Percentiles rank a stretch among this genome's conserved stretches.
These are phyloP conservation scores for Ibycter americanus DNA, from an alignment of 2,797 vertebrate species.

Conservation along the genomic window DNA sequence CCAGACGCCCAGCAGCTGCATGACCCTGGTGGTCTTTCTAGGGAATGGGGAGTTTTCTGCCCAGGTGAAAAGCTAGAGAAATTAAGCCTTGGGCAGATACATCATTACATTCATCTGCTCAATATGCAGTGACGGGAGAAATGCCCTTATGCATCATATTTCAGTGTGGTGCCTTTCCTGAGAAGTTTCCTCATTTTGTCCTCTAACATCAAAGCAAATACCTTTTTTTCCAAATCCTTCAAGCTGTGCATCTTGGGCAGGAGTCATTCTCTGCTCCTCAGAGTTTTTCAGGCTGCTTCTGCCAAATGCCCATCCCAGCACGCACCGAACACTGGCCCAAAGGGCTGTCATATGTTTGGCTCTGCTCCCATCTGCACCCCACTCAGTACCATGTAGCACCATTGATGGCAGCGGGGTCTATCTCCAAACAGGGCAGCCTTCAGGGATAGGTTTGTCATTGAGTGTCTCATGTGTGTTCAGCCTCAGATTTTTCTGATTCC, in stretches of 20 bases:
- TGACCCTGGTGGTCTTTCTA: background rate
- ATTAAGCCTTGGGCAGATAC: background rate
- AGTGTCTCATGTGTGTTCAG: background rate
- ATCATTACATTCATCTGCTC: background rate
- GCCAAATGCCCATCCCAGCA: background rate
- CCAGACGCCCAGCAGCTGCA: background rate
- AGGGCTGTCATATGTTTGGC: background rate
- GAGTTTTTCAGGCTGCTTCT: background rate
- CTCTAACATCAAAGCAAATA: no score
- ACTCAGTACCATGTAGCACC: rapidly evolving
- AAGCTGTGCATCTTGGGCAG: background rate
- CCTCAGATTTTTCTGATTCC: background rate
- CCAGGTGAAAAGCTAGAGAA: background rate
- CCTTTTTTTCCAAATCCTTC: background rate
- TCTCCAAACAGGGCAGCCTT: background rate
- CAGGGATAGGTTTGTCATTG: background rate
- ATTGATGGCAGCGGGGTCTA: background rate
- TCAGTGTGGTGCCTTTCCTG: background rate
- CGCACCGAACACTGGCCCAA: background rate
- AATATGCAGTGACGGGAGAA: background rate
- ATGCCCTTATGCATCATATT: background rate
- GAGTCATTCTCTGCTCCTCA: background rate
- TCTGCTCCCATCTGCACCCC: background rate
- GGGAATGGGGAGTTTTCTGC: background rate
- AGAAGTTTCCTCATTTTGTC: background rate